These are phyloP conservation scores for Notolepis coatsorum DNA, from an alignment of 2,797 vertebrate genomes.

Conservation along the genomic window DNA sequence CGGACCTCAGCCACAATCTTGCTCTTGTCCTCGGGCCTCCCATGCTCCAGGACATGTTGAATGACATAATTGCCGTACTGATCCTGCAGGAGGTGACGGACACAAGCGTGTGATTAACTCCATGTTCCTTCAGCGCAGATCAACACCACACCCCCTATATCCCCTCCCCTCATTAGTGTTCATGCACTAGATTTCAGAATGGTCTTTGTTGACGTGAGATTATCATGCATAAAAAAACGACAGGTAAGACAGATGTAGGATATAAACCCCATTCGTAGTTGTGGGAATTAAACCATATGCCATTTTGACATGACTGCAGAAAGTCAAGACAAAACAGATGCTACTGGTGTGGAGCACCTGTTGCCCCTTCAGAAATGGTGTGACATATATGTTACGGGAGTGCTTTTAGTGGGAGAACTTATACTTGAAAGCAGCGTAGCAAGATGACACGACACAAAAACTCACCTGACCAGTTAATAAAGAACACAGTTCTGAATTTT, in stretches of 20 bases:
- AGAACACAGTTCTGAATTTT: constrained; percentile 32
- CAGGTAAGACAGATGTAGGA: constrained; percentile 59
- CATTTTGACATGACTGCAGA: constrained; percentile 74
- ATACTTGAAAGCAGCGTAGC: constrained; percentile 11
- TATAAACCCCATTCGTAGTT: constrained; percentile 55
- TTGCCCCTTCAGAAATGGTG: constrained; percentile 75
- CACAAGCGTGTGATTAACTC: constrained; percentile 1
- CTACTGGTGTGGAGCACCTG: constrained; percentile 68
- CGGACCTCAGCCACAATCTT: constrained; percentile 98
- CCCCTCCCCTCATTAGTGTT: constrained; percentile 27
- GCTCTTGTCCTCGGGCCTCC: constrained; percentile 96
- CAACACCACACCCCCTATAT: constrained; percentile 21
- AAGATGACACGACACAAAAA: constrained; percentile 61
- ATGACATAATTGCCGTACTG: constrained; percentile 99
- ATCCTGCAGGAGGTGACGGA: constrained; percentile 83
- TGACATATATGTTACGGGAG: constrained; percentile 70
- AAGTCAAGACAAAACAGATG: constrained; percentile 76
- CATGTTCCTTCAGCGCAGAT: constrained; percentile 13
- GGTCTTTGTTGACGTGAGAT: constrained; percentile 45
- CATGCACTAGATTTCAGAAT: constrained; percentile 64
- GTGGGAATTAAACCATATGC: constrained; percentile 29
- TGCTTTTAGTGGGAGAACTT: constrained; percentile 41
- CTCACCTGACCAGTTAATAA: constrained; percentile 63
- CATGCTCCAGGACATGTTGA: constrained; percentile 97
- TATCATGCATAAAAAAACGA: constrained; percentile 68